Evolutionary conservation across 2,797 vertebrate species (phyloP).

Genomic region (Gouania willdenowi): DNA sequence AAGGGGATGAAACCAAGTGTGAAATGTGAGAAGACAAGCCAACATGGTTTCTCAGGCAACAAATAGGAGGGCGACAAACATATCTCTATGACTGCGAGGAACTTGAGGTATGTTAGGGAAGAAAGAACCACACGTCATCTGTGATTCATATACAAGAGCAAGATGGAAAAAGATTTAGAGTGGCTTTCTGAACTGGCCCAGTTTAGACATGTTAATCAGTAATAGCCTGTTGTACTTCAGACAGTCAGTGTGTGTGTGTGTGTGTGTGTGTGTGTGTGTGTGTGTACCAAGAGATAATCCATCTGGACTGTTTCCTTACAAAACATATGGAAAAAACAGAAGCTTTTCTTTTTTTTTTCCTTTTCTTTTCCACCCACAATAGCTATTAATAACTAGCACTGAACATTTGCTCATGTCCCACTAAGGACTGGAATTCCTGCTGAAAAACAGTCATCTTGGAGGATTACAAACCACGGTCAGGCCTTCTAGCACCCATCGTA

Average conservation of each 20-base stretch:
- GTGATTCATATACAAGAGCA: conserved; percentile 34
- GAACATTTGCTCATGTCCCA: conserved; percentile 63
- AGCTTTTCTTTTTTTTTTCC: too few species aligned
- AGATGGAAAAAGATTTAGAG: conserved; percentile 47
- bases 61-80: conserved; percentile 68
- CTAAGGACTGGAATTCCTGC: conserved; percentile 67
- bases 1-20: conserved; percentile 75
- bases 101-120: conserved; percentile 48
- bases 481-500: conserved; percentile 41
- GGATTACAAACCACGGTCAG: conserved; percentile 41
- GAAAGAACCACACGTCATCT: conserved; percentile 37
- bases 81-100: conserved; percentile 45
- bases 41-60: conserved; percentile 75
- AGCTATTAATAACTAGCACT: conserved; percentile 69
- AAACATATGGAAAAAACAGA: conserved; percentile 75
- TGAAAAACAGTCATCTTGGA: conserved; percentile 54
- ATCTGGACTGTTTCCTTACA: conserved; percentile 72
- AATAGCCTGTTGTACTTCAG: conserved; percentile 67
- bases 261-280: conserved; percentile 3
- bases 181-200: conserved; percentile 48
- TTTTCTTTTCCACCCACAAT: conserved; percentile 65
- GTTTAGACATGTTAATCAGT: conserved; percentile 70
- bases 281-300: conserved; percentile 66
- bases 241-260: conserved; percentile 33
- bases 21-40: conserved; percentile 76